phyloP scores from a whole-genome alignment of 2,113 vertebrate genomes.

The Cololabis saira region DNA sequence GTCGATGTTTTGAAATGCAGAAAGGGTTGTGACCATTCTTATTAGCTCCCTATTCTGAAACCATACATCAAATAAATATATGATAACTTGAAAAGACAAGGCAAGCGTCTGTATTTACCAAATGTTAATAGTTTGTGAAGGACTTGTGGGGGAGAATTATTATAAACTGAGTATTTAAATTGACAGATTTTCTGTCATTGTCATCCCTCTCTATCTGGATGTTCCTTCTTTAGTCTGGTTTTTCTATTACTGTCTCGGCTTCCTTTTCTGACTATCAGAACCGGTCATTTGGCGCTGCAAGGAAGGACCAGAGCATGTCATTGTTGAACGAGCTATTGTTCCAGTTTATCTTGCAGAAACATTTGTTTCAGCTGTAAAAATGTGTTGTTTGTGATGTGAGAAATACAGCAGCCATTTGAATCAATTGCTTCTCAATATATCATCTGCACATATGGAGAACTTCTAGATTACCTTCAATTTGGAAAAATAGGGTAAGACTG shows the following conservation, averaged over 20 bases:
- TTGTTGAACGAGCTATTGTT: conserved; percentile 66
- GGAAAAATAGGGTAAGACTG: too few species aligned
- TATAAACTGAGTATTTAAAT: neutral
- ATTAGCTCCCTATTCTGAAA: conserved; percentile 1
- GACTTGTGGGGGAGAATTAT: neutral
- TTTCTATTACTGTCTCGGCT: neutral
- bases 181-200: conserved; percentile 5
- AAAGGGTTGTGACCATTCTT: conserved; percentile 3
- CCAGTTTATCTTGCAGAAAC: conserved; percentile 67
- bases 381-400: conserved; percentile 30
- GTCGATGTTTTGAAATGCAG: conserved; percentile 14
- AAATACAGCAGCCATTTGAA: neutral
- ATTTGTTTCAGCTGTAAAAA: conserved; percentile 46
- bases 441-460: too few species aligned
- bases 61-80: neutral
- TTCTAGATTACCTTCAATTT: too few species aligned
- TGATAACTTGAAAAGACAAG: neutral
- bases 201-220: conserved; percentile 13
- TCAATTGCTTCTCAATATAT: neutral
- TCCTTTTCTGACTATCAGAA: conserved; percentile 41
- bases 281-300: conserved; percentile 38
- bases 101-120: too few species aligned
- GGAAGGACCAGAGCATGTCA: conserved; percentile 27
- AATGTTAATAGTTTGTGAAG: too few species aligned
- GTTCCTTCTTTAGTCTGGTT: conserved; percentile 12